Percentiles rank a stretch among this genome's conserved stretches.
These are phyloP conservation scores for Lasioglossum oenotherae DNA, from an alignment of 2,888 invertebrate species.

Conservation along the genomic window DNA sequence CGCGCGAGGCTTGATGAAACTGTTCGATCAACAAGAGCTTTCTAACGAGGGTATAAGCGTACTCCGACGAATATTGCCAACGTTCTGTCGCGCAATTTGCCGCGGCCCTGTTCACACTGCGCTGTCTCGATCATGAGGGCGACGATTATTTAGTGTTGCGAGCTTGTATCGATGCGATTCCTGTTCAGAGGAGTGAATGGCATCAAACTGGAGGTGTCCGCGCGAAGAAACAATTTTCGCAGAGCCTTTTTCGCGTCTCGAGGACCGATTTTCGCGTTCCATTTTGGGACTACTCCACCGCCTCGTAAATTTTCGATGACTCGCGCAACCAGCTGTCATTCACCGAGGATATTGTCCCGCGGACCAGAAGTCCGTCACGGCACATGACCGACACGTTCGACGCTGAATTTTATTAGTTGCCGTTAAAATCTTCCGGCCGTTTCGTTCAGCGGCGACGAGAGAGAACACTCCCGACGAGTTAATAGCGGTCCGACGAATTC, in stretches of 20 bases:
- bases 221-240: constrained; percentile 27
- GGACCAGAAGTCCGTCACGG: constrained; percentile 16
- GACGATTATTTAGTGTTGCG: neutral
- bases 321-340: constrained; percentile 41
- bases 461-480: neutral
- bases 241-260: constrained; percentile 36
- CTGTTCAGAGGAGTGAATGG: neutral
- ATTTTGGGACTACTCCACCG: constrained; percentile 3
- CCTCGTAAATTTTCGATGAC: constrained; percentile 42
- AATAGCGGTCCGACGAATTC: neutral
- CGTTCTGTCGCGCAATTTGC: neutral
- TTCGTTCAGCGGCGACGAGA: neutral
- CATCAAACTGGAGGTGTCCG: neutral
- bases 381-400: neutral
- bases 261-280: constrained; percentile 25
- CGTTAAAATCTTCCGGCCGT: constrained; percentile 4
- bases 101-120: neutral
- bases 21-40: constrained; percentile 1
- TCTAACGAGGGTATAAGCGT: neutral
- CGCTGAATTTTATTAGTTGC: constrained; percentile 26
- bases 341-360: constrained; percentile 39
- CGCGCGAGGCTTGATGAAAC: neutral
- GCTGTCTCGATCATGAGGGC: neutral
- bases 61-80: neutral
- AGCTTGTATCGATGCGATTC: neutral